phyloP scores from a whole-genome alignment of 1,140 invertebrate genomes.

The Saccostrea cuccullata region DNA sequence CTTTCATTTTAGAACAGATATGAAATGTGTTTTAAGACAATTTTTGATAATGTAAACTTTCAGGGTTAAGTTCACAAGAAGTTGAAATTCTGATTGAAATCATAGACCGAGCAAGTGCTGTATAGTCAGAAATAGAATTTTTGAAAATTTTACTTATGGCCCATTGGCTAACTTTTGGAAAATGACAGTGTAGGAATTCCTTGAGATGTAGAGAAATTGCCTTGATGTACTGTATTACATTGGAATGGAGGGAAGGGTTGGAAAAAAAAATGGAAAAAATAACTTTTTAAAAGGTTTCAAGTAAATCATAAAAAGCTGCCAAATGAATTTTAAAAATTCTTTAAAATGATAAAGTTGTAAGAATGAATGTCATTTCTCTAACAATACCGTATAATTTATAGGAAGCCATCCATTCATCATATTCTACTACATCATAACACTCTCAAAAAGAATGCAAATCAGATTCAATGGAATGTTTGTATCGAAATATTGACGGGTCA shows the following conservation, averaged over 20 bases:
- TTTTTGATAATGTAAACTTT: conserved; percentile 32
- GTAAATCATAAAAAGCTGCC: background rate
- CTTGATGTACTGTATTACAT: background rate
- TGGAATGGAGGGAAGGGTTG: background rate
- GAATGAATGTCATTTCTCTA: background rate
- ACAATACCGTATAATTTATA: background rate
- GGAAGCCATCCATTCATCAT: conserved; percentile 27
- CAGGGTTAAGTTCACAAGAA: background rate
- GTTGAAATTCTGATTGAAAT: background rate
- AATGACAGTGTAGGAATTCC: background rate
- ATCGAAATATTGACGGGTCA: background rate
- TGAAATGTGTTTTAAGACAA: background rate
- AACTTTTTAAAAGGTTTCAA: background rate
- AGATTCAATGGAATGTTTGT: background rate
- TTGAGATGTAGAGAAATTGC: background rate
- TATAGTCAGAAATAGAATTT: background rate
- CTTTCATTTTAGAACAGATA: conserved; percentile 34
- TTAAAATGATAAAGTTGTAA: background rate
- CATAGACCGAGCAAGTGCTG: background rate
- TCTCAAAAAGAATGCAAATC: background rate
- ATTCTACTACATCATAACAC: background rate
- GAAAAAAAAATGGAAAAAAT: background rate
- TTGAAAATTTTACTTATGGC: background rate
- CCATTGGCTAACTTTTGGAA: background rate
- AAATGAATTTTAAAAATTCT: background rate